phyloP scores from a whole-genome alignment of 2,888 invertebrate species.

The Steinernema scapterisci region DNA sequence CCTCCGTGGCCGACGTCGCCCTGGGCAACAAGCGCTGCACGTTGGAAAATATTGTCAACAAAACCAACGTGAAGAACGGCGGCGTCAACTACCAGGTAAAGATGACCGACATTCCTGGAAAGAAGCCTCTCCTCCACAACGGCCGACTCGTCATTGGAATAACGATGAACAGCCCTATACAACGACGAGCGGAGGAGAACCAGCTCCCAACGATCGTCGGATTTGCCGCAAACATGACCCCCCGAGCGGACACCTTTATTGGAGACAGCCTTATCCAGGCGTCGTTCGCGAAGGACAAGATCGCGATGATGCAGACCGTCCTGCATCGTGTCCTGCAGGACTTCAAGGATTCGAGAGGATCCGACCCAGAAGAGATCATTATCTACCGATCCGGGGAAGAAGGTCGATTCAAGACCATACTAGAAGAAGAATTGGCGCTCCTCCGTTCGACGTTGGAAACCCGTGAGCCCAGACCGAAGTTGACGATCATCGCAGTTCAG shows the following conservation, averaged over 20 bases:
- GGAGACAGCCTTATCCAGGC: slow-evolving; percentile 44
- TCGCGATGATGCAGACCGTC: background rate
- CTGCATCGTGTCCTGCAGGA: background rate
- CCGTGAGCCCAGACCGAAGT: slow-evolving; percentile 31
- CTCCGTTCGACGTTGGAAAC: background rate
- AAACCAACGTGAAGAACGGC: background rate
- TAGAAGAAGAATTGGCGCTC: background rate
- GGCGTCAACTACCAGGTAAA: background rate
- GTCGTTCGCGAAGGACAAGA: slow-evolving; percentile 40
- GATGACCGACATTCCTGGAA: background rate
- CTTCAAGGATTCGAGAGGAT: background rate
- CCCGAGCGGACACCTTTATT: slow-evolving; percentile 39
- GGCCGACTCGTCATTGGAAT: background rate
- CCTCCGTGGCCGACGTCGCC: background rate
- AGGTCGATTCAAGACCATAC: slow-evolving; percentile 38
- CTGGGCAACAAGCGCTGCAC: background rate
- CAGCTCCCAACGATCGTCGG: background rate
- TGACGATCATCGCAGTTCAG: slow-evolving; percentile 55
- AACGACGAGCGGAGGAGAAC: background rate
- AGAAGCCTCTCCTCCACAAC: background rate
- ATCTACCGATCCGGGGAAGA: slow-evolving; percentile 56
- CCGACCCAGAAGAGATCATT: slow-evolving; percentile 44
- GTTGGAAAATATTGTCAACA: background rate
- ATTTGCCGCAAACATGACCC: slow-evolving; percentile 42
- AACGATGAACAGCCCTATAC: background rate